Conservation (phyloP, 2,888 invertebrate genomes). For the Acanthosepion pharaonis region DNA sequence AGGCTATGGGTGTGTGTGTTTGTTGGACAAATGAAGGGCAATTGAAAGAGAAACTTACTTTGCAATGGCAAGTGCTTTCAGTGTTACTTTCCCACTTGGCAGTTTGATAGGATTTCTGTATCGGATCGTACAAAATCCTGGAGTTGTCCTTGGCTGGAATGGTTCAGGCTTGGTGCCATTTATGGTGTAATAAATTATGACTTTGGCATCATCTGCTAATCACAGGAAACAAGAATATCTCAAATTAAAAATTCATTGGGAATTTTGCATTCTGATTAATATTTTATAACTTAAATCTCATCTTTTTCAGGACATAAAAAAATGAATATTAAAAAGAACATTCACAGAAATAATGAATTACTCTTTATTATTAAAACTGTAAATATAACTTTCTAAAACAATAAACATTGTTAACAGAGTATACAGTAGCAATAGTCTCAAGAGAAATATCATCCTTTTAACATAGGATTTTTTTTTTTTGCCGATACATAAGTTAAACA, state of each 20-base stretch:
- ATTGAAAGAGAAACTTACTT: conserved; percentile 61
- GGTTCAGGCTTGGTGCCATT: conserved; percentile 75
- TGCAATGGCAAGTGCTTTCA: conserved; percentile 73
- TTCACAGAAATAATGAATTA: too few species aligned
- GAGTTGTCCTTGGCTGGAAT: conserved; percentile 67
- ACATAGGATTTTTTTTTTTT: too few species aligned
- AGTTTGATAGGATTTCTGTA: conserved; percentile 73
- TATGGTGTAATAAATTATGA: conserved; percentile 73
- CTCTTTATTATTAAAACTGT: too few species aligned
- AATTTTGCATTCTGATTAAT: too few species aligned
- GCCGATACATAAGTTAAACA: too few species aligned
- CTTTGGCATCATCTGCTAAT: conserved; percentile 69
- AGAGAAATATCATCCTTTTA: too few species aligned
- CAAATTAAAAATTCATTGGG: not conserved
- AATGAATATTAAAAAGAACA: not conserved
- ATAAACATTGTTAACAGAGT: too few species aligned
- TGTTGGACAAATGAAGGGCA: too few species aligned
- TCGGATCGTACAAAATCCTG: conserved; percentile 69
- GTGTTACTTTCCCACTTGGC: conserved; percentile 72
- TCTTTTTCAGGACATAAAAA: not conserved
- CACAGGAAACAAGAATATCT: not conserved
- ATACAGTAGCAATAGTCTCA: too few species aligned
- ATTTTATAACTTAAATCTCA: too few species aligned
- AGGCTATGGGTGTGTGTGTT: too few species aligned
- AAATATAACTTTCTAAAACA: too few species aligned